Conservation (phyloP, 2,888 invertebrate genomes). For the Scaptomyza polygonia region DNA sequence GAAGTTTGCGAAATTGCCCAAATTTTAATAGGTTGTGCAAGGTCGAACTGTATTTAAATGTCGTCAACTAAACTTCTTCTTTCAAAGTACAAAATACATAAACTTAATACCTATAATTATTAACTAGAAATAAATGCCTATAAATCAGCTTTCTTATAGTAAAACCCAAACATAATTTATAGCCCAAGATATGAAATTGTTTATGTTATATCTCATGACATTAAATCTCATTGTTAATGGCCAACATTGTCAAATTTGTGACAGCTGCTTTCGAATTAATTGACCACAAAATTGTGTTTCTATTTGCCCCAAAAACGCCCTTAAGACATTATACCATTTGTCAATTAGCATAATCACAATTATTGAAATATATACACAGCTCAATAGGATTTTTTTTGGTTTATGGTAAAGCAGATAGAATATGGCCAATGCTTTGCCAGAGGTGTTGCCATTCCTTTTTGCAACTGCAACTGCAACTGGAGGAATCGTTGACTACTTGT, state of each 20-base stretch:
- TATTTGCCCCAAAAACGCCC: conserved; percentile 21
- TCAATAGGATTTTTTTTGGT: conserved; percentile 4
- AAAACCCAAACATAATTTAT: too few relatives aligned
- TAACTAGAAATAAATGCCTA: too few relatives aligned
- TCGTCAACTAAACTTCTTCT: too few relatives aligned
- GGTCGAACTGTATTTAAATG: too few relatives aligned
- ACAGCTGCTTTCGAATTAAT: background rate
- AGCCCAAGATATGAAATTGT: background rate
- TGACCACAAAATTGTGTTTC: conserved; percentile 1
- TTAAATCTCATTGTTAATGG: background rate
- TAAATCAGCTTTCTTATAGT: background rate
- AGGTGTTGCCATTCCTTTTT: conserved; percentile 23
- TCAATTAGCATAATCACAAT: conserved; percentile 35
- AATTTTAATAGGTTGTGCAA: too few relatives aligned
- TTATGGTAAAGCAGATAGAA: conserved; percentile 4
- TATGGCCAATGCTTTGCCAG: conserved; percentile 12
- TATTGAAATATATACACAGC: conserved; percentile 9
- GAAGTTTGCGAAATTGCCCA: too few relatives aligned
- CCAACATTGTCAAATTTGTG: background rate
- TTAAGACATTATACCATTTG: conserved; percentile 19
- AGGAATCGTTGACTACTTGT: conserved; percentile 34
- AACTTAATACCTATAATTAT: background rate
- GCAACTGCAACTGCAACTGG: conserved; percentile 1
- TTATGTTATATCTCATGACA: background rate
- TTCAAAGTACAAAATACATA: background rate